Evolutionary conservation across 2,797 vertebrate genomes (phyloP), one percentile per base, ranked within the genome.

Genomic region (Sorex maritimensis): DNA sequence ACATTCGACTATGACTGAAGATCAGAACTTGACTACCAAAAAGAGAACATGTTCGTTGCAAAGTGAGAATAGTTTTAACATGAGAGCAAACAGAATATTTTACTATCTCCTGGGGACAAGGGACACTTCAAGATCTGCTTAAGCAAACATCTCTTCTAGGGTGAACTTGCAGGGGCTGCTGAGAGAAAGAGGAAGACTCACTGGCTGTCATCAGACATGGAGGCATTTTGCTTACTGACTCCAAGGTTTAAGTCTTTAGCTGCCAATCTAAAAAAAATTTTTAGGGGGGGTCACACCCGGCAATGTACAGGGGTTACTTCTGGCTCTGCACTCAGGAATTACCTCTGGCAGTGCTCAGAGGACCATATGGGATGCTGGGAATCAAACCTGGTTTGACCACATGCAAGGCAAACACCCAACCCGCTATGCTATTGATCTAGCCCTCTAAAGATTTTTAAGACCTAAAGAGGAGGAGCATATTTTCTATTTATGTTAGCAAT

Each of bases 51-150:
- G 61, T 65, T 24, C 61, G 7, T 5, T 65, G 21, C 61, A 68
- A 93, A 80, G 73, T 88, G n/a, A 88, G 34, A 90, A 73, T 34
- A 55, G 90, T 67, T 23, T 58, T 41, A 87, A 41, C 49, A 67
- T 21, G 78, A 12, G 85, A 80, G n/a, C 80, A 38, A 94, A 61
- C 63, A 11, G 68, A 34, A 38, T 11, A 34, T 68, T 88, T 94
- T 78, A 86, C 79, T 80, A 65, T 71, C 13, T 52, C 30, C 24
- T n/a, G 73, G 23, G 38, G n/a, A 85, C 13, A 46, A 74, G 12
- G 55, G 71, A 88, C 91, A 88, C 67, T 78, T 17, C 21, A 90
- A 61, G 15, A 79, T 38, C 86, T 71, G 49, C 61, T 86, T 75
- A 78, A 65, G 61, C n/a, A 6, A 41, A 83, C 61, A 30, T 0